Evolutionary conservation across 92 coral and sea anemone genomes (phyloP), one percentile per base, ranked within the genome.

Genomic region (Isaurus tuberculatus): DNA sequence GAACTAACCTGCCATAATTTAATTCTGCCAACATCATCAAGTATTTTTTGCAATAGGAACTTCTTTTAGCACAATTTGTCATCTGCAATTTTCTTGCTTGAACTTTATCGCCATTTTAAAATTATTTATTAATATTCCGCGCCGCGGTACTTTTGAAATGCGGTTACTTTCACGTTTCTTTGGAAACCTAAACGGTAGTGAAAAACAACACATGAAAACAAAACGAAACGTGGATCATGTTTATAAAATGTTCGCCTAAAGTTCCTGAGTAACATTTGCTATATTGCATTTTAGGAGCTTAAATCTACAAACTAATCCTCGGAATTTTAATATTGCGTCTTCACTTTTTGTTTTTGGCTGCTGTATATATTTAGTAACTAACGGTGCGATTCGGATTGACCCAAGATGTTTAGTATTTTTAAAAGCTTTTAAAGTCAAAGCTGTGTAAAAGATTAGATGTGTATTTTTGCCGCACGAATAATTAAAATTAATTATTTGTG

Each of bases 111-210:
- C 70, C 70, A 25, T 65, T 65, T 65, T 26, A 3, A 65, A 65
- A 65, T 65, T 65, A 65, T 28, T 65, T 65, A 65, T 65, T 23
- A 34, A 65, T 32, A 3, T 26, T 32, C 29, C 70, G 70, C 9
- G 32, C 70, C 32, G 70, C 70, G 70, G 33, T 65, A 3, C 14
- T 14, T 27, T 28, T 6, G 70, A 28, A 22, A 27, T 15, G 70
- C 70, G 70, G 70, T 25, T 65, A 11, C 33, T 65, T 65, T 65
- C 8, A 28, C 16, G 70, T 65, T 65, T 65, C 70, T 28, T 28
- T 65, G 70, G 70, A 65, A 65, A 65, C 70, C n/a, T 7, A 4
- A 32, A 65, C 16, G 58, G 58, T 16, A n/a, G 22, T 49, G 22
- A 19, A 49, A 49, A 13, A 49, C 58, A 49, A 49, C 19, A 49